Base-by-base conservation (phyloP, 2,113 vertebrate species). In the Procavia capensis region DNA sequence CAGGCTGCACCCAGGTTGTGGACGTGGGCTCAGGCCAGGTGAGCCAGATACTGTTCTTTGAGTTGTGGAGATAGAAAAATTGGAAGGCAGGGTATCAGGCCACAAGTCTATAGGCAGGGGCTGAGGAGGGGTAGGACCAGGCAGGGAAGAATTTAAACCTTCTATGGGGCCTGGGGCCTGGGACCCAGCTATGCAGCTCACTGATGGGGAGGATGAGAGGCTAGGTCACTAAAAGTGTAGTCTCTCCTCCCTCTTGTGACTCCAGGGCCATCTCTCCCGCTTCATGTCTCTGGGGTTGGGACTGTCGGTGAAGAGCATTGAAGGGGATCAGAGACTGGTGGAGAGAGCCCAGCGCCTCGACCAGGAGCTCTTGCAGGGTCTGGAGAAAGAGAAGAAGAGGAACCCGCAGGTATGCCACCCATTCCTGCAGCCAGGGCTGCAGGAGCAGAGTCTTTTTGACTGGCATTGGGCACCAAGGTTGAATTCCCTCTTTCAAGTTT, bases 11-110 rank as follows among this genome's bases (percentile, higher is more conserved):
- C 90, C 96, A 66, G 0, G 98, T 99, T 93, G 98, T 99, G 95
- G 99, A 99, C 0, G 98, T 99, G 0, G 99, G 99, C n/a, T 99
- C 99, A 5, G 99, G 99, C 90, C 99, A 99, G 99, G 99, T 99
- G 98, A 91, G 97, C n/a, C 78, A 54, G 75, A 6, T 27, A 79
- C 4, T 64, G 16, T 47, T 54, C 36, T 82, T 64, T 84, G 68
- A 83, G 45, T 66, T 1, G 0, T 13, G 36, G 54, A 14, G 25
- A 3, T 31, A 61, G 59, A 89, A 43, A 20, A 57, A 7, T 31
- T 39, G 29, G 17, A 70, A 82, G 90, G 74, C 8, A 66, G 61
- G 82, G n/a, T 36, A 9, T 80, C 27, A 36, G 74, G n/a, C 61
- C 70, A 31, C 31, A 16, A 57, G 43, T 34, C 79, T 50, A 68